Base-by-base conservation (phyloP, 2,888 invertebrate species). In the Melinaea menophilus region DNA sequence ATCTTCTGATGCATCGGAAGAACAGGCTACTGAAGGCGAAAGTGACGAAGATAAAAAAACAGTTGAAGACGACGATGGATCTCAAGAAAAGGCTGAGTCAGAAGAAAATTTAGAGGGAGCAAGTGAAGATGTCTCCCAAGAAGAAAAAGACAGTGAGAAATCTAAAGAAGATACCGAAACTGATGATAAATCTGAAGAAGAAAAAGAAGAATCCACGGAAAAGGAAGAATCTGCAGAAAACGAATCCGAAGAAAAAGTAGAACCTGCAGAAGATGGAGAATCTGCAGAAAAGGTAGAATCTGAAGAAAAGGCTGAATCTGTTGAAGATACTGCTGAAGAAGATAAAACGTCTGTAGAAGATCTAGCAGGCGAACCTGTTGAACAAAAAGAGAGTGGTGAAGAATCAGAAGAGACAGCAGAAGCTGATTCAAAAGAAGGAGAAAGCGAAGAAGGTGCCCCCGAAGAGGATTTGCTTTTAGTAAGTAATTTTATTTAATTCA, bases 391-490 rank as follows among this genome's bases (percentile, higher is more conserved):
- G 22, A 62, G 68, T 51, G 61, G 55, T 11, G 73, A 71, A 56
- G 71, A 67, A 60, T 75, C 71, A n/a, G 76, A 77, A 13, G 76
- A 77, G 61, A 72, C 79, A 35, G 79, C 77, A 55, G 84, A 80
- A 59, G 66, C 70, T 65, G 79, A 82, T 59, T 78, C 81, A 69
- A 82, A 85, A 55, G 76, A 74, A 58, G 73, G 68, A 55, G 69
- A 70, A 64, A 74, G 72, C 51, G 87, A 87, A 63, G 88, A 89
- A 70, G 92, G 91, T 66, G 89, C 91, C 22, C 93, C 93, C n/a
- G 93, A 93, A 80, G 93, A 94, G 79, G 94, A 94, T 72, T 82
- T 94, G 71, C 86, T 93, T 69, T 88, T 92, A 84, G 93, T 93
- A 82, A 79, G 84, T 75, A 33, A 31, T 31, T 9, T 41, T 41